These are phyloP conservation scores for Euglossa dilemma DNA, from an alignment of 1,140 invertebrate species.

Conservation along the genomic window DNA sequence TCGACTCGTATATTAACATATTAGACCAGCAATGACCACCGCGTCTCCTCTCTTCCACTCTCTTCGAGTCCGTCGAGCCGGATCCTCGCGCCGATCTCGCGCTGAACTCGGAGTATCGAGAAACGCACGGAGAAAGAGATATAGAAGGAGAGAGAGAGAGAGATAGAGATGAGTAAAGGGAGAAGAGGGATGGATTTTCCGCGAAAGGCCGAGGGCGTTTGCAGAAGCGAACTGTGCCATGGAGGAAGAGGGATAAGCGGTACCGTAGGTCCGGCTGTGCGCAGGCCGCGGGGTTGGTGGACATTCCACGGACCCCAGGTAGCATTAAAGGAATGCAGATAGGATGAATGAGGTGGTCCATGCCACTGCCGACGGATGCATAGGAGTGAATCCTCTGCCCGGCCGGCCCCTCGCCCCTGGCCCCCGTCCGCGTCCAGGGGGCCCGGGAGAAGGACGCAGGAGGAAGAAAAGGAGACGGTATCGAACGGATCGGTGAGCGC, in stretches of 20 bases:
- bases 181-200: background rate
- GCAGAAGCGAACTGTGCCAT: constrained; percentile 36
- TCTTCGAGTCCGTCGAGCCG: too few species aligned
- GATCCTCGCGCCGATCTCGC: too few species aligned
- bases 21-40: constrained; percentile 53
- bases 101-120: too few species aligned
- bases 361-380: constrained; percentile 72
- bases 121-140: too few species aligned
- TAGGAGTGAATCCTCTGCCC: constrained; percentile 56
- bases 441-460: too few species aligned
- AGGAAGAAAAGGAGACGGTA: background rate
- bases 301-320: constrained; percentile 79
- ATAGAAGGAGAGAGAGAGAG: too few species aligned
- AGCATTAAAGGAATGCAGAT: constrained; percentile 80
- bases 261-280: constrained; percentile 66
- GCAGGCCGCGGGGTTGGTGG: constrained; percentile 46
- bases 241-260: constrained; percentile 59
- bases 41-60: background rate
- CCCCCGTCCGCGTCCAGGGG: too few species aligned
- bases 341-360: constrained; percentile 80
- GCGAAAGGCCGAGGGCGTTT: constrained; percentile 37
- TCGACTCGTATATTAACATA: constrained; percentile 66
- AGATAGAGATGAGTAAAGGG: too few species aligned
- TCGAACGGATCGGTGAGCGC: background rate
- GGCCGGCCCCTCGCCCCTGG: background rate